A percentile compares a stretch with the other conserved stretches of the same genome.
Evolutionary conservation across 30 jellyfish, hydroid and myxozoan genomes (phyloP).

Genomic region (Mastigias papua): DNA sequence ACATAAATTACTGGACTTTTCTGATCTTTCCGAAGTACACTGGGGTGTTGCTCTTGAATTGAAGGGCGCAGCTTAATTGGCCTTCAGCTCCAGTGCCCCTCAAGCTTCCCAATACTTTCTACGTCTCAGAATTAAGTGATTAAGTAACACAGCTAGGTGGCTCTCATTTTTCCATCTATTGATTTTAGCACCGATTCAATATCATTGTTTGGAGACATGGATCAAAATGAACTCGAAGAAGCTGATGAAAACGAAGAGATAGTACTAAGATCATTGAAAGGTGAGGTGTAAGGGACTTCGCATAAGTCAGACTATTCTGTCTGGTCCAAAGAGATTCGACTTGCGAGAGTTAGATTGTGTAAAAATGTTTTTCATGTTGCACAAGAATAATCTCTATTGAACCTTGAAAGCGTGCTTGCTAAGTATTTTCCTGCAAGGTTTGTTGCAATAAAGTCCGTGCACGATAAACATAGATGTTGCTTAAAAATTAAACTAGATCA

Average conservation of each 20-base stretch:
- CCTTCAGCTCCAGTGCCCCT: too few relatives aligned
- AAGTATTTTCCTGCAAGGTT: too few relatives aligned
- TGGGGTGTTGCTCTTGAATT: too few relatives aligned
- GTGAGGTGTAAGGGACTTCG: conserved; percentile 1
- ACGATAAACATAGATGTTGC: neutral
- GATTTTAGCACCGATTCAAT: conserved; percentile 62
- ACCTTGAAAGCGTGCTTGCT: neutral
- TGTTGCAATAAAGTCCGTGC: neutral
- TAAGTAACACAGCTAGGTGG: too few relatives aligned
- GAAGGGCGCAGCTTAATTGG: too few relatives aligned
- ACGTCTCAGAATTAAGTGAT: too few relatives aligned
- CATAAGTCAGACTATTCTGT: too few relatives aligned
- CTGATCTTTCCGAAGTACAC: too few relatives aligned
- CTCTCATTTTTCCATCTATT: neutral
- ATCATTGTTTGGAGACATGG: conserved; percentile 57
- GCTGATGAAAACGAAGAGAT: conserved; percentile 66
- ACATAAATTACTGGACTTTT: too few relatives aligned
- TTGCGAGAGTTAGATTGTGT: neutral
- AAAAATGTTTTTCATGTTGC: neutral
- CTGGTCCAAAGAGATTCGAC: too few relatives aligned
- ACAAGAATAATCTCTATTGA: neutral
- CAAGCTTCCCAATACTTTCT: too few relatives aligned
- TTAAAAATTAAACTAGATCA: too few relatives aligned
- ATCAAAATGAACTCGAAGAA: conserved; percentile 23
- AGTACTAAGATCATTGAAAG: conserved; percentile 52